Evolutionary conservation across 2,888 invertebrate species (phyloP).

Genomic region (Drosophila suboccidentalis): DNA sequence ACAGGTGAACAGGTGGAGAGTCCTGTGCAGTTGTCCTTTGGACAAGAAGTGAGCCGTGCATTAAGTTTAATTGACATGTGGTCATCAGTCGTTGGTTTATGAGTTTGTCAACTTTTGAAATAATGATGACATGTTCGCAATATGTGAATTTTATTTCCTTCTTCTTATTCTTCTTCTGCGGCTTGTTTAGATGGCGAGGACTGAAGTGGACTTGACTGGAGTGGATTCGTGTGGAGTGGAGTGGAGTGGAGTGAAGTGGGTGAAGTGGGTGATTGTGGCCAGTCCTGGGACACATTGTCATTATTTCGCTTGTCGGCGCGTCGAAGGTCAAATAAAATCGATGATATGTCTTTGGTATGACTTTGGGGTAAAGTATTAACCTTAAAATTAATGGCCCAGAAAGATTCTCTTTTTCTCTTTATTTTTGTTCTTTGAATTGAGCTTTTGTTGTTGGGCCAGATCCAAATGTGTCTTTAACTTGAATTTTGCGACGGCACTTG

Average conservation of each 20-base stretch:
- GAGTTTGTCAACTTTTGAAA: slow-evolving; percentile 54
- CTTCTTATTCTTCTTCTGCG: background rate
- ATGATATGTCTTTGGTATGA: slow-evolving; percentile 57
- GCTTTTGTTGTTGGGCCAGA: slow-evolving; percentile 37
- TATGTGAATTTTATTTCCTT: slow-evolving; percentile 40
- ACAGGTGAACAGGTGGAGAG: slow-evolving; percentile 4
- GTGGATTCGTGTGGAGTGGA: slow-evolving; percentile 5
- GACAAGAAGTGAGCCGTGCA: slow-evolving; percentile 56
- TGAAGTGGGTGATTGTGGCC: slow-evolving; percentile 8
- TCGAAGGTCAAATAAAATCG: slow-evolving; percentile 80
- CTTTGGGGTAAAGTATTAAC: slow-evolving; percentile 71
- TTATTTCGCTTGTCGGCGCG: slow-evolving; percentile 70
- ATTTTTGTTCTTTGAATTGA: slow-evolving; percentile 1
- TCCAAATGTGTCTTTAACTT: slow-evolving; percentile 77
- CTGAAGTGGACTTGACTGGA: slow-evolving; percentile 9
- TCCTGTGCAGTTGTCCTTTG: slow-evolving; percentile 53
- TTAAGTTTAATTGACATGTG: slow-evolving; percentile 79
- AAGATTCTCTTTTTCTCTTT: slow-evolving; percentile 53
- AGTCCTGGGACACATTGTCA: slow-evolving; percentile 50
- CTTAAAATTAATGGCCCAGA: slow-evolving; percentile 80
- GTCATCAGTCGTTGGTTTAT: slow-evolving; percentile 45
- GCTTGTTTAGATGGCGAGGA: slow-evolving; percentile 21
- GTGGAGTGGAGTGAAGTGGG: background rate
- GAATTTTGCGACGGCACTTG: slow-evolving; percentile 48
- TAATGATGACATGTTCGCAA: slow-evolving; percentile 58